Base-by-base conservation (phyloP, 2,113 vertebrate species). In the Neopipo cinnamomea region DNA sequence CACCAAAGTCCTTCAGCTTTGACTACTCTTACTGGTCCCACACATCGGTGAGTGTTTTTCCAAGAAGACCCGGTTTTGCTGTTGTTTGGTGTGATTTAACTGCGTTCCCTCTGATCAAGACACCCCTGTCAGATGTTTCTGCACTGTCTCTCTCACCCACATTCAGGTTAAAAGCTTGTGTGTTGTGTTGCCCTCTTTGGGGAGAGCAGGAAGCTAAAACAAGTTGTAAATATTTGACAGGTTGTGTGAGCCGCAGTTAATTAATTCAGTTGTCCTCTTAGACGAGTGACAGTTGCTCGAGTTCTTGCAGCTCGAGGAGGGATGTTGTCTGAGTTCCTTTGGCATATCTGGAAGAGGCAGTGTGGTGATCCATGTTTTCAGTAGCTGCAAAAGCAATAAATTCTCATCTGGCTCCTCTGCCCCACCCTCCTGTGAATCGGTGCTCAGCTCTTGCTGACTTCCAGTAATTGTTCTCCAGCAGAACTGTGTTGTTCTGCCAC, bases 11-110 rank as follows among this genome's bases (percentile, higher is more conserved):
- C 75, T 99, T 99, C 98, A 99, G 99, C 98, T 99, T 99, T 93
- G 99, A 99, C 97, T 99, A 99, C 91, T 99, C 99, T 20, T 99
- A 99, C 21, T 99, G 99, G 99, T 99, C 99, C 70, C 99, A 99
- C 95, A 99, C 99, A 53, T 98, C 99, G 91, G 99, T 99, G 96
- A 99, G 98, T 89, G 66, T 44, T 78, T 76, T n/a, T 21, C 17
- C 28, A 63, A 30, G 47, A 52, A 44, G 71, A 37, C 12, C 4
- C 9, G 41, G 12, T 6, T 19, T 19, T 41, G 9, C 47, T 22
- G 8, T 25, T 62, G 23, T 33, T 66, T 70, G 31, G 11, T 47
- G 73, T 66, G 37, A 80, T 74, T 56, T 47, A 56, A 33, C 14
- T 37, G 14, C 5, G 4, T 66, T 85, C 27, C 14, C 47, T 65